A percentile compares a stretch with the other conserved stretches of the same genome.
Evolutionary conservation across 1,140 invertebrate species (phyloP).

Genomic region (Dendroctonus ponderosae): DNA sequence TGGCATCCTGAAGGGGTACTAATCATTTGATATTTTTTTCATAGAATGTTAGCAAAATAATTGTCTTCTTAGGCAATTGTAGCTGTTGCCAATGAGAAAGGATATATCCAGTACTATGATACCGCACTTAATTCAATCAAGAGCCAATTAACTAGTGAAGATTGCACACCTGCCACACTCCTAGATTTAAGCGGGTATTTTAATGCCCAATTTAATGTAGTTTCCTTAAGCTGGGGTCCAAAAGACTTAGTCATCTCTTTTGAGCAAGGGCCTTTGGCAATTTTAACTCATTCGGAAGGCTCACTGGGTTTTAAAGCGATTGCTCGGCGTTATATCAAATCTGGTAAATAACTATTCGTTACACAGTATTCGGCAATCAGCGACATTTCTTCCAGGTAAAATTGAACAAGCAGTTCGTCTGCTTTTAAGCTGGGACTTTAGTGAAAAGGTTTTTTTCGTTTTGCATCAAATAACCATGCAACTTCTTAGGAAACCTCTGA

Average conservation of each 20-base stretch:
- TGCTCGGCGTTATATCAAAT: conserved; percentile 64
- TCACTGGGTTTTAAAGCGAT: conserved; percentile 51
- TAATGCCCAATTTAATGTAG: conserved; percentile 59
- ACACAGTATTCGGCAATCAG: neutral
- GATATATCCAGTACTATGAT: conserved; percentile 78
- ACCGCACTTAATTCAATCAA: conserved; percentile 66
- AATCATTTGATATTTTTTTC: neutral
- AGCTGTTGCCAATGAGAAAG: conserved; percentile 67
- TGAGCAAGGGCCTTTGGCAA: conserved; percentile 58
- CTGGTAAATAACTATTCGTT: conserved; percentile 14
- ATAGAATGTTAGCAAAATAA: neutral
- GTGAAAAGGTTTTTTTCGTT: conserved; percentile 64
- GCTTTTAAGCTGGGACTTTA: conserved; percentile 69
- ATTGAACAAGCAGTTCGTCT: conserved; percentile 69
- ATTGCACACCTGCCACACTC: conserved; percentile 61
- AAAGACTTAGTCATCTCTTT: conserved; percentile 56
- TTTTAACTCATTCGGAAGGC: conserved; percentile 42
- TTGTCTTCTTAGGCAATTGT: conserved; percentile 54
- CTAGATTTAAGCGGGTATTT: conserved; percentile 72
- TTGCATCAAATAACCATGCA: conserved; percentile 71
- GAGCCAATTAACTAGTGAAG: conserved; percentile 68
- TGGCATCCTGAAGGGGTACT: conserved; percentile 69
- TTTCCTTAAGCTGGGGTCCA: conserved; percentile 56
- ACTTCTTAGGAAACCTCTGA: conserved; percentile 65
- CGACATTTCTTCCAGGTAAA: conserved; percentile 49